Base-by-base conservation (phyloP, 2,797 vertebrate species). In the Neosalanx taihuensis region DNA sequence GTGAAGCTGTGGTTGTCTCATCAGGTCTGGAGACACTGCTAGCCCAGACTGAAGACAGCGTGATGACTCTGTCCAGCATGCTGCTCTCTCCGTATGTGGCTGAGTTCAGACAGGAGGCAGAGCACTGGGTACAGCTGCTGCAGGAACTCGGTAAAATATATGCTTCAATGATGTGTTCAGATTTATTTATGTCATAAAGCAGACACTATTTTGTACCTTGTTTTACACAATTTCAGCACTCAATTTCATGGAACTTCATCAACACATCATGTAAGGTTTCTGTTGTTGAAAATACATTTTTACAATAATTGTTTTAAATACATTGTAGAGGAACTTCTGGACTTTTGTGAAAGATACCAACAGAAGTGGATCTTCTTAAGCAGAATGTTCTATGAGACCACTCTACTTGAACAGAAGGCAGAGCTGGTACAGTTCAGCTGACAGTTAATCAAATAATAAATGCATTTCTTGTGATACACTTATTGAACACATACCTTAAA, bases 351-450 rank as follows among this genome's bases (percentile, higher is more conserved):
- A 82, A 86, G 75, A 78, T 95, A 92, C 84, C 95, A 96, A 79
- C 81, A 92, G 67, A 89, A 85, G 61, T 96, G 94, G 95, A 79
- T 89, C 41, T 95, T 94, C 76, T 80, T 97, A 74, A 92, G 87
- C 61, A 94, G 91, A 73, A 84, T 91, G 57, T 91, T 94, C 1
- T 62, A 87, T 70, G 92, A 92, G 71, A 87, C 88, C 84, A 84
- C 86, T 71, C 76, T 89, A 2, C 33, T 23, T 57, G 71, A 84
- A 64, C 86, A 90, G 75, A 84, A 66, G 64, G 9, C 37, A 13
- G 88, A 93, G 46, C 73, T 94, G 93, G 95, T 96, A 46, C 2
- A 67, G 31, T 23, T 59, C n/a, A 26, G 26, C 2, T 12, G 41
- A 46, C 7, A 9, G 12, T 41, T 41, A 13, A 46, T 46, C 41